Percentiles rank a stretch among this genome's conserved stretches.
These are phyloP conservation scores for Tolmerus cingulatus DNA, from an alignment of 2,888 invertebrate species.

Conservation along the genomic window DNA sequence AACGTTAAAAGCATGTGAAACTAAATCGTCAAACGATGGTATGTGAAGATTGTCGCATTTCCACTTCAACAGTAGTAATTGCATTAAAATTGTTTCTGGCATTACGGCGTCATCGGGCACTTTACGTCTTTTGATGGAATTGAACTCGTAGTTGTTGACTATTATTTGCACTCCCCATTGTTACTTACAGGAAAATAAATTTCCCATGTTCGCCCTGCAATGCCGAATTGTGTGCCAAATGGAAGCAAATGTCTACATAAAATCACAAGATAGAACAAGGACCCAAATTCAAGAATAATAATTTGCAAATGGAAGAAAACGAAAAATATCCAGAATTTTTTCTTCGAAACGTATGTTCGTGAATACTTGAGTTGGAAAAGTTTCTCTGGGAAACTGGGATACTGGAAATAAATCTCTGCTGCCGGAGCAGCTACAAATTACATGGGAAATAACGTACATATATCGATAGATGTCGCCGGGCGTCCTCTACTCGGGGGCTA, in stretches of 20 bases:
- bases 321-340: conserved; percentile 5
- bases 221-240: conserved; percentile 8
- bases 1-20: neutral
- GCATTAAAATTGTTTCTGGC: conserved; percentile 15
- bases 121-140: neutral
- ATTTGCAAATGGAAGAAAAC: conserved; percentile 9
- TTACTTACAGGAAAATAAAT: conserved; percentile 27
- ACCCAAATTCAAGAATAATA: conserved; percentile 36
- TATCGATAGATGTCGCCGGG: neutral
- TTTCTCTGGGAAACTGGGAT: neutral
- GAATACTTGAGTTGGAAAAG: neutral
- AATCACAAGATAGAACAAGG: neutral
- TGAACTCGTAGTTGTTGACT: neutral
- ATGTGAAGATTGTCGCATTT: neutral
- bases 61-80: neutral
- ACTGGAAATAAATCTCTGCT: neutral
- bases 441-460: conserved; percentile 14
- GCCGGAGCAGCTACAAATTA: neutral
- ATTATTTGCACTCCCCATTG: conserved; percentile 6
- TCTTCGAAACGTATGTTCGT: neutral
- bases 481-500: neutral
- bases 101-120: neutral
- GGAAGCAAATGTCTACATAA: conserved; percentile 12
- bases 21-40: neutral
- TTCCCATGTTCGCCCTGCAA: neutral